phyloP scores from a whole-genome alignment of 2,888 invertebrate species.

The Odontothrips loti region DNA sequence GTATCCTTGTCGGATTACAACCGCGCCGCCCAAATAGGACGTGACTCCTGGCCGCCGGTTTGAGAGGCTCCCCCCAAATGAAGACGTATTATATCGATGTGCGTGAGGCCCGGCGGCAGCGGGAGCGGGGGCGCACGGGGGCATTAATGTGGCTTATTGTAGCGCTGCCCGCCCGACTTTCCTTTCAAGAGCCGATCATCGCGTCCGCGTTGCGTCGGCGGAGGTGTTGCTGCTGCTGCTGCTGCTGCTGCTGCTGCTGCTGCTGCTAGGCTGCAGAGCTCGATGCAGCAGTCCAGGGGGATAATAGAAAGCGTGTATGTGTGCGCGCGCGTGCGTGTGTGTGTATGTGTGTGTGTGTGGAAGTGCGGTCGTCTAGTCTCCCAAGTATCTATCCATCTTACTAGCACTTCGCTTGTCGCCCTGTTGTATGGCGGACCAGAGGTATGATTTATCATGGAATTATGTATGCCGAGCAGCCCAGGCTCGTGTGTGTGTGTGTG shows the following conservation, averaged over 20 bases:
- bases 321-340: neutral
- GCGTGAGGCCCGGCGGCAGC: neutral
- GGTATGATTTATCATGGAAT: slow-evolving; percentile 24
- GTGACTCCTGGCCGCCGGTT: slow-evolving; percentile 6
- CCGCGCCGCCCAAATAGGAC: slow-evolving; percentile 5
- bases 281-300: neutral
- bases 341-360: neutral
- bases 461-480: slow-evolving; percentile 14
- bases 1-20: slow-evolving; percentile 15
- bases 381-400: slow-evolving; percentile 25
- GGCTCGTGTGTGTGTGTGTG: neutral
- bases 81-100: slow-evolving; percentile 10
- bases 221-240: too few relatives aligned
- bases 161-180: neutral
- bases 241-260: too few relatives aligned
- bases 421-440: neutral
- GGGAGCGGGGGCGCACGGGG: neutral
- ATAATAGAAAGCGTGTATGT: neutral
- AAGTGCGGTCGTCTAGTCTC: neutral
- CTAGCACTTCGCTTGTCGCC: slow-evolving; percentile 17
- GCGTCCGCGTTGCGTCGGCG: neutral
- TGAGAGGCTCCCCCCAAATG: neutral
- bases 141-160: slow-evolving; percentile 26
- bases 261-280: too few relatives aligned
- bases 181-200: neutral